phyloP scores from a whole-genome alignment of 2,888 invertebrate genomes.

The Dione juno region DNA sequence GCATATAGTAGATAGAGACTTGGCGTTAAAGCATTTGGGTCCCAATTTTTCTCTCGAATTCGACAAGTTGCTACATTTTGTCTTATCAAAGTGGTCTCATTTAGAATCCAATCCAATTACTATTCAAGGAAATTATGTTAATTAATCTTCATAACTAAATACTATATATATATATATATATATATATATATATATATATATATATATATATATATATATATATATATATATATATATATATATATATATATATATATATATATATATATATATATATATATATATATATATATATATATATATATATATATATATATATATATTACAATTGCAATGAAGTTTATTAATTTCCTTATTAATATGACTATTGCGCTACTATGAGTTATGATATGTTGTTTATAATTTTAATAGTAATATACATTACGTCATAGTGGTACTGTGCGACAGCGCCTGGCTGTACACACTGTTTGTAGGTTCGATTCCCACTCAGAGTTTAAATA shows the following conservation, averaged over 20 bases:
- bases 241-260: background rate
- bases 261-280: background rate
- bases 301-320: background rate
- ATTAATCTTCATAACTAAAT: background rate
- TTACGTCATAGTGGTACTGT: no score
- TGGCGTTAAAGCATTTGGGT: no score
- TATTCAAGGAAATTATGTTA: background rate
- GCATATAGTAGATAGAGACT: no score
- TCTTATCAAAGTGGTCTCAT: no score
- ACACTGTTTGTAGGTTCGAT: no score
- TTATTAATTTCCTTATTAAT: slow-evolving; percentile 6
- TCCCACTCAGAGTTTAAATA: no score
- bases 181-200: background rate
- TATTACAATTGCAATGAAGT: background rate
- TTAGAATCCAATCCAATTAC: background rate
- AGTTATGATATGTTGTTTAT: background rate
- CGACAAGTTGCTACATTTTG: no score
- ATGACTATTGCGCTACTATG: background rate
- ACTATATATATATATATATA: background rate
- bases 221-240: background rate
- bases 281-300: background rate
- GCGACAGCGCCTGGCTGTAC: no score
- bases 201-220: background rate
- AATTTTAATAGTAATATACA: background rate
- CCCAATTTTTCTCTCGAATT: no score